Base-by-base conservation (phyloP, 1,140 invertebrate genomes). In the Drosophila tsacasi region DNA sequence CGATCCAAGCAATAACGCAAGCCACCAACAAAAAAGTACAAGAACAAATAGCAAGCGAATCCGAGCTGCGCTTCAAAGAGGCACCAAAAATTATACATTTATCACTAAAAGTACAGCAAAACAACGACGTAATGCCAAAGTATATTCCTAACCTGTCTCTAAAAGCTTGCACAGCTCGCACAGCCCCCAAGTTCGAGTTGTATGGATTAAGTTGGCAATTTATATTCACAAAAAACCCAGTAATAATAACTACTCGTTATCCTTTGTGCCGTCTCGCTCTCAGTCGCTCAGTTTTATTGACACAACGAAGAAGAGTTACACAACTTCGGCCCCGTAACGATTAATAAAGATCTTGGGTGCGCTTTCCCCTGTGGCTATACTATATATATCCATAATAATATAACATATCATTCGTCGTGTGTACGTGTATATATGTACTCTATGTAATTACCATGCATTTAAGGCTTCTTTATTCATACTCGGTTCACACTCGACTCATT, bases 391-490 rank as follows among this genome's bases (percentile, higher is more conserved):
- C 50, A 57, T 57, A 46, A 57, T 57, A 46, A 60, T 55, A 44
- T 69, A 76, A 52, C 42, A 67, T 76, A 50, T 57, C 74, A 78
- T 69, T 78, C 75, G 71, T 73, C 75, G 65, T 78, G 75, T 78
- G 75, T 78, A 78, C 75, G 77, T 89, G 83, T 87, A 85, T 90
- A 91, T 90, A 91, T 90, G 85, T 90, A 90, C 72, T 85, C 62
- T 86, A 81, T 90, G 79, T 90, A 86, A 91, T 85, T 91, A 90
- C 54, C 64, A 69, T 78, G 64, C 40, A 77, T 74, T 54, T 63
- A 72, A 73, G 73, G 82, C 79, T 81, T 85, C 65, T 64, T 44
- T 42, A 68, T 66, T 44, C 50, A 73, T 50, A 60, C 35, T 59
- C 58, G 40, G 64, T 21, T 47, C 49, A 50, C 10, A 49, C 49